Evolutionary conservation across 1,140 invertebrate species (phyloP).

Genomic region (Pogonomyrmex barbatus): DNA sequence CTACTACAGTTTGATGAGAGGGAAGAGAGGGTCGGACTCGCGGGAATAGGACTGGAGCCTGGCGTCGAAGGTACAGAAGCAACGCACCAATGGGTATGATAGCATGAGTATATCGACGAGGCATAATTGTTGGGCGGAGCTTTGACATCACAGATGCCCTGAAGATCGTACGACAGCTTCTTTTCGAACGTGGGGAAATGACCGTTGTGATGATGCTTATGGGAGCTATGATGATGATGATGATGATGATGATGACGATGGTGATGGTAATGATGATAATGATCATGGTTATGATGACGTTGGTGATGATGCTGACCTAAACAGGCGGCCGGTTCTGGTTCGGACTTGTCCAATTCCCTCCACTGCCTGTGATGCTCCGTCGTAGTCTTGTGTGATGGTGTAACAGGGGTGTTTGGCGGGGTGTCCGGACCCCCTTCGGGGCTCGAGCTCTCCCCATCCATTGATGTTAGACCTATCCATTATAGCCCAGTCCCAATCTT

Average conservation of each 20-base stretch:
- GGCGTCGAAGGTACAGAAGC: conserved; percentile 81
- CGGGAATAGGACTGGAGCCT: conserved; percentile 79
- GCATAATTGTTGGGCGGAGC: conserved; percentile 77
- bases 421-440: conserved; percentile 87
- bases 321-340: conserved; percentile 79
- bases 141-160: conserved; percentile 67
- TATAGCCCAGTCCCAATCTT: conserved; percentile 85
- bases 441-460: conserved; percentile 86
- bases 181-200: conserved; percentile 69
- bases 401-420: conserved; percentile 86
- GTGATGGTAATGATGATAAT: conserved; percentile 65
- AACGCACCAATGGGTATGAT: conserved; percentile 83
- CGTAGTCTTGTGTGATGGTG: conserved; percentile 83
- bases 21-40: conserved; percentile 80
- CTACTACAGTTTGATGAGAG: conserved; percentile 82
- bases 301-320: conserved; percentile 83
- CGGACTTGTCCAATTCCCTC: conserved; percentile 77
- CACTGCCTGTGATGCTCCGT: conserved; percentile 80
- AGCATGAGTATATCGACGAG: conserved; percentile 84
- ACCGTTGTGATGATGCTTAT: conserved; percentile 64
- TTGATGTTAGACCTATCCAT: conserved; percentile 86
- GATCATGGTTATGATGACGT: conserved; percentile 71
- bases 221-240: conserved; percentile 69
- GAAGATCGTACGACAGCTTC: conserved; percentile 73
- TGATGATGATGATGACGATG: conserved; percentile 73